Evolutionary conservation across 2,797 vertebrate genomes (phyloP).

Genomic region (Cygnus olor): DNA sequence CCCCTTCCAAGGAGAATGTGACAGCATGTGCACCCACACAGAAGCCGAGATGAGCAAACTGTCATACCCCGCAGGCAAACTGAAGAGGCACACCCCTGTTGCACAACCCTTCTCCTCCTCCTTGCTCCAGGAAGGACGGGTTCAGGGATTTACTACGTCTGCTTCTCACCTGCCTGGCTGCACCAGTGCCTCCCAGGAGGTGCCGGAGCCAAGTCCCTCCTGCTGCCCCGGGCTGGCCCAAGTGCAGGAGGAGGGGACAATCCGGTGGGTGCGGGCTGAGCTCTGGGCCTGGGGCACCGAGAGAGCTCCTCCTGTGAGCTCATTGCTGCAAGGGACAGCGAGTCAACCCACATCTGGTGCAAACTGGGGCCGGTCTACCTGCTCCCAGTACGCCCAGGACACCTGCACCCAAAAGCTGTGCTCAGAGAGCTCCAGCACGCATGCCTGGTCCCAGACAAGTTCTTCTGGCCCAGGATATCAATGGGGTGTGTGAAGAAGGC

Average conservation of each 20-base stretch:
- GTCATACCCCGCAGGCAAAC: background rate
- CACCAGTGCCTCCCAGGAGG: background rate
- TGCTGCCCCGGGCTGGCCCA: background rate
- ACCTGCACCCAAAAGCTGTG: background rate
- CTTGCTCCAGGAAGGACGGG: background rate
- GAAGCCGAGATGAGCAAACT: background rate
- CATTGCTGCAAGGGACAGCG: background rate
- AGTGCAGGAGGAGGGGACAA: rapidly evolving
- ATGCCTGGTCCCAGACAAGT: rapidly evolving
- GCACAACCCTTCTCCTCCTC: background rate
- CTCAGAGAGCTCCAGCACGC: background rate
- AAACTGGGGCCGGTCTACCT: rapidly evolving
- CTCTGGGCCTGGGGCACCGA: background rate
- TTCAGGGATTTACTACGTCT: background rate
- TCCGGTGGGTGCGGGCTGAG: background rate
- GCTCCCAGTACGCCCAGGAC: background rate
- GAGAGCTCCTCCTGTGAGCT: rapidly evolving
- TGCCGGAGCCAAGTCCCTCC: background rate
- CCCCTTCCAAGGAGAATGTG: background rate
- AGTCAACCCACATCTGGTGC: background rate
- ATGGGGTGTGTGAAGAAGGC: rapidly evolving
- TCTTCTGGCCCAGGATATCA: background rate
- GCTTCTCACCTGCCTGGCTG: background rate
- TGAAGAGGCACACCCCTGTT: background rate
- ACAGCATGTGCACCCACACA: background rate